These are phyloP conservation scores for Rana temporaria DNA, from an alignment of 2,113 vertebrate species.

Conservation along the genomic window DNA sequence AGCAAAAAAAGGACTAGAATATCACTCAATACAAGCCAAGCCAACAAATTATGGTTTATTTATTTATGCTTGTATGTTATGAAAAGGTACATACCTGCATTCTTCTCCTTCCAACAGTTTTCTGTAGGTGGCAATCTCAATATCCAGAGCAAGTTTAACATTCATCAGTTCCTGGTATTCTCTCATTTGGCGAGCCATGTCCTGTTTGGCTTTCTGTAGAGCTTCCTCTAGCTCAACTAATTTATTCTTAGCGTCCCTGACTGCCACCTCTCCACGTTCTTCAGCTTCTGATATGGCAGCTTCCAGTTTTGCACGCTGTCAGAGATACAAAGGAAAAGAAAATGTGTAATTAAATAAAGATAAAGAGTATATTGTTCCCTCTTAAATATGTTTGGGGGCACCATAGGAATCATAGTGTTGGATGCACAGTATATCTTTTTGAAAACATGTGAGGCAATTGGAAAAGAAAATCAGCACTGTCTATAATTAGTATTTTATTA, in stretches of 20 bases:
- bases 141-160: constrained; percentile 71
- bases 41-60: background rate
- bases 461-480: too few species aligned
- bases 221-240: constrained; percentile 50
- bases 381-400: too few species aligned
- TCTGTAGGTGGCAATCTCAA: constrained; percentile 97
- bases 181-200: constrained; percentile 47
- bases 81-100: constrained; percentile 70
- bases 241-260: constrained; percentile 42
- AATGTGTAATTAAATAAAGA: background rate
- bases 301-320: constrained; percentile 53
- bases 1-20: too few species aligned
- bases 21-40: too few species aligned
- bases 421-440: too few species aligned
- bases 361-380: too few species aligned
- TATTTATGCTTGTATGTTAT: background rate
- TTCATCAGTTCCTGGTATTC: constrained; percentile 58
- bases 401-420: too few species aligned
- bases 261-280: constrained; percentile 54
- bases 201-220: constrained; percentile 51
- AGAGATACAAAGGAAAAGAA: background rate
- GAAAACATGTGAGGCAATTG: too few species aligned
- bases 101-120: constrained; percentile 97
- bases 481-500: too few species aligned
- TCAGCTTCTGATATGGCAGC: constrained; percentile 55